Percentiles rank a stretch among this genome's conserved stretches.
Evolutionary conservation across 2,797 vertebrate species (phyloP).

Genomic region (Pygocentrus nattereri): DNA sequence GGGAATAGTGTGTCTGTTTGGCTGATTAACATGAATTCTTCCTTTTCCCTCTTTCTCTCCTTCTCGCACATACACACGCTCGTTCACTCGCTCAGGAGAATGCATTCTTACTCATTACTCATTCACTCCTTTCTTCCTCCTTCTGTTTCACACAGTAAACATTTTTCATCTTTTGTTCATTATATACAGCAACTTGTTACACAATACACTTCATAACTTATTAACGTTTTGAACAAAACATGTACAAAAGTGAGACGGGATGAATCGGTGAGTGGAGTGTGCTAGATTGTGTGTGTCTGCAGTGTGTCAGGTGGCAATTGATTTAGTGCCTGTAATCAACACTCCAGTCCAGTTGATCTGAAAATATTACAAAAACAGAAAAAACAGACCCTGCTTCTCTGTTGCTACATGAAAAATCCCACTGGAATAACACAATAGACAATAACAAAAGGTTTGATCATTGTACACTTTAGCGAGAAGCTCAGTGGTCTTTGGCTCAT

Average conservation of each 20-base stretch:
- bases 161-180: constrained; percentile 39
- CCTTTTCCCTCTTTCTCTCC: constrained; percentile 42
- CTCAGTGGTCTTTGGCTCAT: constrained; percentile 79
- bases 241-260: constrained; percentile 67
- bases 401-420: constrained; percentile 79
- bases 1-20: constrained; percentile 70
- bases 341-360: constrained; percentile 65
- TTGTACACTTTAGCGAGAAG: constrained; percentile 68
- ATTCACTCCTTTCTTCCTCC: constrained; percentile 57
- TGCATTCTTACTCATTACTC: constrained; percentile 34
- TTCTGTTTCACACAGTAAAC: constrained; percentile 47
- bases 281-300: constrained; percentile 14
- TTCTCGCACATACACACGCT: constrained; percentile 15
- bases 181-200: constrained; percentile 73
- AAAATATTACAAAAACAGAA: constrained; percentile 53
- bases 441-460: constrained; percentile 67
- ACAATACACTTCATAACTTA: constrained; percentile 80
- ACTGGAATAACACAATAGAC: constrained; percentile 68
- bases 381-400: constrained; percentile 48
- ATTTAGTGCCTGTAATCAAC: constrained; percentile 65
- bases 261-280: constrained; percentile 47
- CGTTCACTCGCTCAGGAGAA: constrained; percentile 17
- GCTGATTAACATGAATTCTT: constrained; percentile 66
- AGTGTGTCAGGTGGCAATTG: constrained; percentile 19
- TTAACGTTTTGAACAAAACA: constrained; percentile 64